Percentiles rank a stretch among this genome's conserved stretches.
Conservation (phyloP, 2,113 vertebrate genomes). For the Kryptolebias marmoratus region DNA sequence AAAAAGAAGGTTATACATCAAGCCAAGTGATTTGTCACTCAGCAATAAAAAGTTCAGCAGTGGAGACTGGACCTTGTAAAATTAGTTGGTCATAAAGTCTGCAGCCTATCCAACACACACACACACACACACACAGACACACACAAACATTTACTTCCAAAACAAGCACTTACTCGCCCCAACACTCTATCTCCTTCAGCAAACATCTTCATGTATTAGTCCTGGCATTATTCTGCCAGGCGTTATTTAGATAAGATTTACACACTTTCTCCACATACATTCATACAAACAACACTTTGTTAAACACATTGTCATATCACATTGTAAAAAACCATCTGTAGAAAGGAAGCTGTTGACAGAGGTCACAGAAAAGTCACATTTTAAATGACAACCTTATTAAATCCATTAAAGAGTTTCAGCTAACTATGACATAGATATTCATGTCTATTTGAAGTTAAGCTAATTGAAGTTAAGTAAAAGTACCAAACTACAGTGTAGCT, state of each 20-base stretch:
- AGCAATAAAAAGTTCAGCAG: slow-evolving; percentile 62
- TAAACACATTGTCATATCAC: not conserved
- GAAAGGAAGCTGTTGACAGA: not conserved
- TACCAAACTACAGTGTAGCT: not conserved
- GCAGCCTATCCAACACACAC: slow-evolving; percentile 19
- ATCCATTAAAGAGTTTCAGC: not conserved
- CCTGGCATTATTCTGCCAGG: slow-evolving; percentile 3
- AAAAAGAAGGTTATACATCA: slow-evolving; percentile 39
- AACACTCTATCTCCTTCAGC: not conserved
- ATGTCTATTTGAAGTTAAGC: not conserved
- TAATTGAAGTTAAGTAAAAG: too few species aligned
- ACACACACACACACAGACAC: not conserved
- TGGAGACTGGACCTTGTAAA: slow-evolving; percentile 55
- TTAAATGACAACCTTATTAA: not conserved
- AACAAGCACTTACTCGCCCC: not conserved
- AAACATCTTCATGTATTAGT: slow-evolving; percentile 5
- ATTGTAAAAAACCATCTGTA: not conserved
- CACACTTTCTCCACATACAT: not conserved
- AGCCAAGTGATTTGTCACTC: slow-evolving; percentile 54
- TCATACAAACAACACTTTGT: not conserved
- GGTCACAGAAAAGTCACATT: not conserved
- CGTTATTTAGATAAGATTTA: not conserved
- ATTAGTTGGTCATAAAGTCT: slow-evolving; percentile 52
- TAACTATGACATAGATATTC: not conserved
- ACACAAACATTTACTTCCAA: not conserved